These are phyloP conservation scores for Rhipidura dahli DNA, from an alignment of 2,113 vertebrate genomes.

Conservation along the genomic window DNA sequence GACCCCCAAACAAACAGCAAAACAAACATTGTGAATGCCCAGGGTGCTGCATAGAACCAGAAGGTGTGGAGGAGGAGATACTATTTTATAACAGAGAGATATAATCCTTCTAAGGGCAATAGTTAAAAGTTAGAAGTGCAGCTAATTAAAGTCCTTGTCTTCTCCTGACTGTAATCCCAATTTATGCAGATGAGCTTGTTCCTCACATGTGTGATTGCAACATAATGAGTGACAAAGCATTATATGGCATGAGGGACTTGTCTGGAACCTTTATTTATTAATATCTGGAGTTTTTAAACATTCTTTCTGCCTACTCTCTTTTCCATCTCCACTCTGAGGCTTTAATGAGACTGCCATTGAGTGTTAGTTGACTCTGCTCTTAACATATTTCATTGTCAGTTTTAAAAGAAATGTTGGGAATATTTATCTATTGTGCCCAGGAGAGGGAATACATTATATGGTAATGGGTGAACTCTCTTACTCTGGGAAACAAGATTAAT, in stretches of 20 bases:
- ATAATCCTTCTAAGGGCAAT: neutral
- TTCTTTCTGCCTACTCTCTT: neutral
- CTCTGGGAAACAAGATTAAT: slow-evolving; percentile 33
- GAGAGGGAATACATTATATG: neutral
- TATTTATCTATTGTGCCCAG: neutral
- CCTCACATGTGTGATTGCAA: neutral
- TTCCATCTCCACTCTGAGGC: neutral
- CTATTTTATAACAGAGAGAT: neutral
- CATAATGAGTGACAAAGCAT: slow-evolving; percentile 7
- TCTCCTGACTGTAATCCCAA: neutral
- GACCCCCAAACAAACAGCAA: fast-evolving
- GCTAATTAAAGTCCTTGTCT: neutral
- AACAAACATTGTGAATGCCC: neutral
- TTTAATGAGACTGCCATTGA: neutral
- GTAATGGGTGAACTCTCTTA: neutral
- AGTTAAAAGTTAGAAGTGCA: neutral
- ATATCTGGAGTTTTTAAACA: neutral
- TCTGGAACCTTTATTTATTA: neutral
- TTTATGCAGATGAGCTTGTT: neutral
- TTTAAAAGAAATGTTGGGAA: slow-evolving; percentile 16
- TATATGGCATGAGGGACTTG: neutral
- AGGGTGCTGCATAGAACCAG: neutral
- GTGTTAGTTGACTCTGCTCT: neutral
- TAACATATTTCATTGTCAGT: neutral
- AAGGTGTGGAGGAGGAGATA: neutral